These are phyloP conservation scores for Heliconius erato DNA, from an alignment of 2,888 invertebrate species.

Conservation along the genomic window DNA sequence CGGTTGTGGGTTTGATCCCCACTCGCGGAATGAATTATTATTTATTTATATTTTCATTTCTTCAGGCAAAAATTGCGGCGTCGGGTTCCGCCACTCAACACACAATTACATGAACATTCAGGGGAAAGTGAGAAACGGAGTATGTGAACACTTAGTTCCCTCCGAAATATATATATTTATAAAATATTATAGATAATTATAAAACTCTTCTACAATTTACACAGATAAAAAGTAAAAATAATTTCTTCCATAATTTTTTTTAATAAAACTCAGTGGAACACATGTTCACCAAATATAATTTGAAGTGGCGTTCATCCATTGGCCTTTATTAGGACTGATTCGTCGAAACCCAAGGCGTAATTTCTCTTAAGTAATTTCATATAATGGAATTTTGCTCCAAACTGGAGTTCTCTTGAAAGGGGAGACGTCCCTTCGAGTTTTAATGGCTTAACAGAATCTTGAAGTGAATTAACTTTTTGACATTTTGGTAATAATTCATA, in stretches of 20 bases:
- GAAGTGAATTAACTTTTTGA: slow-evolving; percentile 53
- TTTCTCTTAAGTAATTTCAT: slow-evolving; percentile 54
- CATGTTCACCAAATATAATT: slow-evolving; percentile 30
- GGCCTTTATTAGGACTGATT: slow-evolving; percentile 51
- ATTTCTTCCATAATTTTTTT: neutral
- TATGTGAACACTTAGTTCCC: no score
- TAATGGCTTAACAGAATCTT: slow-evolving; percentile 54
- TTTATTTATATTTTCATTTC: no score
- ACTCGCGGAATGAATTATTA: no score
- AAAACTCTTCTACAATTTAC: neutral
- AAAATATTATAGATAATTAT: no score
- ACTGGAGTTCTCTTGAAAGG: slow-evolving; percentile 52
- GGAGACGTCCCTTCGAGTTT: slow-evolving; percentile 53
- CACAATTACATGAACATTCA: no score
- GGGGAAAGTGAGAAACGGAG: no score
- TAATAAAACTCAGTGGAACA: slow-evolving; percentile 25
- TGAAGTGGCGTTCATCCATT: slow-evolving; percentile 41
- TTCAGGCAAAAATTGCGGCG: no score
- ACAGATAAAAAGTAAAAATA: neutral
- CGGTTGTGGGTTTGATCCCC: no score
- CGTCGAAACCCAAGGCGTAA: slow-evolving; percentile 51
- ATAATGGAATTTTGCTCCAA: slow-evolving; percentile 55
- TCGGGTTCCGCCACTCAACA: no score
- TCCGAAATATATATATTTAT: no score
- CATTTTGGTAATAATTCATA: slow-evolving; percentile 47